Percentiles rank a stretch among this genome's conserved stretches.
Evolutionary conservation across 2,888 invertebrate species (phyloP).

Genomic region (Eudasyphora cyanicolor): DNA sequence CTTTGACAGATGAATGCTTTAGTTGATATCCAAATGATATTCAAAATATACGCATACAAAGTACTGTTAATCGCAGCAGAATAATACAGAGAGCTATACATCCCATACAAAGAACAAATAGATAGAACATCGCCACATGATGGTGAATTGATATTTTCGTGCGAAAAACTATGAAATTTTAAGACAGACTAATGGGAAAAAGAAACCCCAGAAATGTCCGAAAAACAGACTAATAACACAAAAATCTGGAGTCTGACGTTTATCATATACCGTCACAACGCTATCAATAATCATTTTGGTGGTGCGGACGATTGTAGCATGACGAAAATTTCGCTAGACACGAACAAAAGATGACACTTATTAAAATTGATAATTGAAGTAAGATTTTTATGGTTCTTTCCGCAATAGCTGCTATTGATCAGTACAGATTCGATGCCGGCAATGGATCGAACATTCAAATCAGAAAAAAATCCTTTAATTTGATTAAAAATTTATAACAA

Average conservation of each 20-base stretch:
- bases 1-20: neutral
- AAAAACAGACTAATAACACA: slow-evolving; percentile 18
- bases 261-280: neutral
- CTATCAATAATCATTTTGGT: neutral
- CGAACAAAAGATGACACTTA: neutral
- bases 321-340: neutral
- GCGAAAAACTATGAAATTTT: neutral
- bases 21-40: neutral
- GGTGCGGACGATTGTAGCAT: neutral
- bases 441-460: no score
- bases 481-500: no score
- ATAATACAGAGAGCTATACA: no score
- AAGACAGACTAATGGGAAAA: no score
- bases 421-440: no score
- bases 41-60: neutral
- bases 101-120: no score
- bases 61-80: neutral
- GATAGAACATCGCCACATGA: neutral
- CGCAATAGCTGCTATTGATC: no score
- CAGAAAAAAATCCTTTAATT: no score
- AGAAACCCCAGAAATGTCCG: slow-evolving; percentile 11
- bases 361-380: no score
- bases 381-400: no score
- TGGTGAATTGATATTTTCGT: neutral
- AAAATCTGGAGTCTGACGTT: neutral